Evolutionary conservation across 30 jellyfish, hydroid and myxozoan species (phyloP), one percentile per base, ranked within the genome.

Genomic region (Turritopsis rubra): DNA sequence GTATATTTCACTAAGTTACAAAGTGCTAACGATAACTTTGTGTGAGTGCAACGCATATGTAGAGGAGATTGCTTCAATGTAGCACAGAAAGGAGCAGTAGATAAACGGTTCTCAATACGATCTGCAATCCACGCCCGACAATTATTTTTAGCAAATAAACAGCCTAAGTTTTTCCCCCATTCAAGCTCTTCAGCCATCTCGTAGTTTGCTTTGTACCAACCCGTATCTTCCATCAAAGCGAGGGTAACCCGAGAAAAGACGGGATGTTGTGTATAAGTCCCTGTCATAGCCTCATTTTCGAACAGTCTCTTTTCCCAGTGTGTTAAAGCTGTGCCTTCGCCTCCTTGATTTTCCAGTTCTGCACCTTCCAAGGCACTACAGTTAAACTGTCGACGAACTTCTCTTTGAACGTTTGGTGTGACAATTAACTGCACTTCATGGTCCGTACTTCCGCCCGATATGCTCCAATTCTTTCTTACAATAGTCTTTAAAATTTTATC

Each of bases 91-190:
- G 97, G 97, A 1, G 97, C 96, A 28, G 97, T 91, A 8, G 96
- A 75, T 73, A 72, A 18, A 54, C 73, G 81, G 84, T 86, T 82
- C 29, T 86, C 93, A 28, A 91, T 83, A 25, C 96, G 84, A 68
- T 84, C 89, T 7, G 97, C 97, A 71, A 91, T 91, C 97, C 97
- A 91, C 73, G 97, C 97, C 9, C 97, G 85, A 53, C 97, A 91
- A 83, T 91, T 91, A 79, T 91, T 91, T 66, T 87, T 91, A 21
- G 87, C 97, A 80, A 91, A 91, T 21, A 88, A 78, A 80, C 97
- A 91, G 21, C 97, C 97, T 28, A 91, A 83, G 23, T 88, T 87
- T 75, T 79, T 83, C 5, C 97, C 97, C 97, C 97, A 91, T 26
- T 91, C 97, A 27, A 91, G 85, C 26, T 53, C 90, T 66, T 91